Evolutionary conservation across 2,888 invertebrate genomes (phyloP).

Genomic region (Dynastes grantii): DNA sequence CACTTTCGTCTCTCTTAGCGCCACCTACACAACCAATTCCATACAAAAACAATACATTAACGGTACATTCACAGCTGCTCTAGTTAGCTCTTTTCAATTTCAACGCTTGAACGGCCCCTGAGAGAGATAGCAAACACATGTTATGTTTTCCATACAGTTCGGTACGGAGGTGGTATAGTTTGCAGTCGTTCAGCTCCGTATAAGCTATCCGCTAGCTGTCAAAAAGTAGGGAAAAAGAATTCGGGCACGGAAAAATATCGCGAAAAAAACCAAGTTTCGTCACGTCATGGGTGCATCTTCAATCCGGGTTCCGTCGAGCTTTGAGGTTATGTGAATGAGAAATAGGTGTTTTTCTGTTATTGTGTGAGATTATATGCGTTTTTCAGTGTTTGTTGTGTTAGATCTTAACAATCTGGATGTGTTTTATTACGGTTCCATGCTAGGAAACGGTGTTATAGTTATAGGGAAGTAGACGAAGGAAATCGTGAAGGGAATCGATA

Average conservation of each 20-base stretch:
- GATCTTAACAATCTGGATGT: conserved; percentile 12
- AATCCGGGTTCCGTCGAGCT: neutral
- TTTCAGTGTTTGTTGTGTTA: no score
- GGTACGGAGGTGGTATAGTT: conserved; percentile 35
- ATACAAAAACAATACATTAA: conserved; percentile 47
- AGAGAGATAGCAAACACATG: conserved; percentile 49
- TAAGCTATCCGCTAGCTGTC: conserved; percentile 26
- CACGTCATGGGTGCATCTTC: conserved; percentile 5
- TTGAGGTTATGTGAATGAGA: conserved; percentile 1
- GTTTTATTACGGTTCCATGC: neutral
- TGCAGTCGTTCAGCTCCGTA: conserved; percentile 15
- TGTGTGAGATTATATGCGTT: no score
- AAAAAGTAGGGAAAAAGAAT: conserved; percentile 24
- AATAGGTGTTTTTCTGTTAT: no score
- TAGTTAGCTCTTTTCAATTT: conserved; percentile 17
- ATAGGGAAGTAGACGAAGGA: neutral
- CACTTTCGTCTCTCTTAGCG: conserved; percentile 29
- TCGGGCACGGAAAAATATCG: conserved; percentile 4
- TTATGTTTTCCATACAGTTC: conserved; percentile 36
- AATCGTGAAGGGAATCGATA: conserved; percentile 1
- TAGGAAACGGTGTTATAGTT: neutral
- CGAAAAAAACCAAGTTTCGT: conserved; percentile 19
- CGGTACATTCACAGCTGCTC: conserved; percentile 54
- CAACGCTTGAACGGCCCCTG: neutral
- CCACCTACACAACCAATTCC: conserved; percentile 40